These are phyloP conservation scores for Ambastaia sidthimunki DNA, from an alignment of 2,797 vertebrate genomes.

Conservation along the genomic window DNA sequence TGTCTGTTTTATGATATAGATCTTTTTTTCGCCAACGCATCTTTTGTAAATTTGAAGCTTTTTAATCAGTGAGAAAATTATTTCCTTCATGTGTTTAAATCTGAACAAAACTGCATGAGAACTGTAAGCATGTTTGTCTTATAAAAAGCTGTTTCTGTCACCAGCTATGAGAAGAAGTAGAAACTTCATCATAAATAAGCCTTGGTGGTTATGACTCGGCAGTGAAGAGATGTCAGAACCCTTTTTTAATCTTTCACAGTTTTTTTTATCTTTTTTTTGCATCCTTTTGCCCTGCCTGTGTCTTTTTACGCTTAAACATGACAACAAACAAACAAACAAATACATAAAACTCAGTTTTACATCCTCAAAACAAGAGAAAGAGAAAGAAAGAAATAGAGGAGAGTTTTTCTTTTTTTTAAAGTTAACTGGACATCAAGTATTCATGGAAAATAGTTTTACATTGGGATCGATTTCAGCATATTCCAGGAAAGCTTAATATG, in stretches of 20 bases:
- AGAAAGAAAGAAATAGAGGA: too few species aligned
- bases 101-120: background rate
- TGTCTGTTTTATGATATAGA: conserved; percentile 66
- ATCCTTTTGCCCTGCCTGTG: conserved; percentile 52
- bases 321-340: conserved; percentile 63
- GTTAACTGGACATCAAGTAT: too few species aligned
- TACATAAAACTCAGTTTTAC: conserved; percentile 60
- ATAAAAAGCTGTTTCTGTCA: conserved; percentile 71
- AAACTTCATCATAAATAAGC: conserved; percentile 77
- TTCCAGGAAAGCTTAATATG: too few species aligned
- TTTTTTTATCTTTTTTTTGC: conserved; percentile 44
- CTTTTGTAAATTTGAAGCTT: conserved; percentile 35
- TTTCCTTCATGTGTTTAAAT: conserved; percentile 12
- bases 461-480: too few species aligned
- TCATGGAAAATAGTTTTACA: too few species aligned
- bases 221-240: conserved; percentile 59
- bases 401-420: too few species aligned
- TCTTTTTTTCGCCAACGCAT: conserved; percentile 43
- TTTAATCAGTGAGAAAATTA: conserved; percentile 5
- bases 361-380: conserved; percentile 32
- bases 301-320: conserved; percentile 63
- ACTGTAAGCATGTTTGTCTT: conserved; percentile 56
- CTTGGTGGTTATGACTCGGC: conserved; percentile 73
- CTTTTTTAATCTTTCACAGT: conserved; percentile 46
- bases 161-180: too few species aligned